phyloP scores from a whole-genome alignment of 2,888 invertebrate species.

The Hypena proboscidalis region DNA sequence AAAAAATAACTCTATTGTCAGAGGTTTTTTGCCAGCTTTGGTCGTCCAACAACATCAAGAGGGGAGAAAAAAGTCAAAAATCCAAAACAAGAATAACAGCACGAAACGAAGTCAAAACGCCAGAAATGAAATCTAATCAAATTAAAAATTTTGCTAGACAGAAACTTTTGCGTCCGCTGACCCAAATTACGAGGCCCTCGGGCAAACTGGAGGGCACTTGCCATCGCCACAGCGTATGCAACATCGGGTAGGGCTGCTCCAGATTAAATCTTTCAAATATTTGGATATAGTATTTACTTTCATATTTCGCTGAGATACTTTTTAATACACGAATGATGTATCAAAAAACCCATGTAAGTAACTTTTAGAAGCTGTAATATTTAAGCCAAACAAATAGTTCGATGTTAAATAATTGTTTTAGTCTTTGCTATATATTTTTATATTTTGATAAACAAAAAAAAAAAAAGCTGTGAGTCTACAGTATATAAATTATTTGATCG shows the following conservation, averaged over 20 bases:
- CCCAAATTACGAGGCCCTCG: slow-evolving; percentile 70
- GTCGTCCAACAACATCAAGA: neutral
- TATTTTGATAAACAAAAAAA: too few species aligned
- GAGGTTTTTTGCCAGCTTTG: too few species aligned
- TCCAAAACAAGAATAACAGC: slow-evolving; percentile 17
- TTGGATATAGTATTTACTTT: neutral
- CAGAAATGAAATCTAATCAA: slow-evolving; percentile 56
- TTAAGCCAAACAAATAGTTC: too few species aligned
- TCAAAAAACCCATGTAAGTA: too few species aligned
- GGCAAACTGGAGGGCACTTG: slow-evolving; percentile 56
- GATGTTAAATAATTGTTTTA: too few species aligned
- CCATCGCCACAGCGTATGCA: slow-evolving; percentile 65
- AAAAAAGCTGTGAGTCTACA: too few species aligned
- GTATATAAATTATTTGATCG: too few species aligned
- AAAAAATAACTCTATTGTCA: too few species aligned
- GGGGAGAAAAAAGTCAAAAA: slow-evolving; percentile 8
- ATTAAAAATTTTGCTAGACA: slow-evolving; percentile 60
- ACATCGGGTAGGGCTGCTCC: slow-evolving; percentile 55
- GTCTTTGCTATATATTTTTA: too few species aligned
- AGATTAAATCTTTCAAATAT: neutral
- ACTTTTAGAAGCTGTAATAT: too few species aligned
- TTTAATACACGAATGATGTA: too few species aligned
- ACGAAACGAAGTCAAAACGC: slow-evolving; percentile 29
- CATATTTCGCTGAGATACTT: neutral
- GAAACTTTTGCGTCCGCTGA: slow-evolving; percentile 67